Evolutionary conservation across 2,797 vertebrate species (phyloP).

Genomic region (Enteromius anoplus): DNA sequence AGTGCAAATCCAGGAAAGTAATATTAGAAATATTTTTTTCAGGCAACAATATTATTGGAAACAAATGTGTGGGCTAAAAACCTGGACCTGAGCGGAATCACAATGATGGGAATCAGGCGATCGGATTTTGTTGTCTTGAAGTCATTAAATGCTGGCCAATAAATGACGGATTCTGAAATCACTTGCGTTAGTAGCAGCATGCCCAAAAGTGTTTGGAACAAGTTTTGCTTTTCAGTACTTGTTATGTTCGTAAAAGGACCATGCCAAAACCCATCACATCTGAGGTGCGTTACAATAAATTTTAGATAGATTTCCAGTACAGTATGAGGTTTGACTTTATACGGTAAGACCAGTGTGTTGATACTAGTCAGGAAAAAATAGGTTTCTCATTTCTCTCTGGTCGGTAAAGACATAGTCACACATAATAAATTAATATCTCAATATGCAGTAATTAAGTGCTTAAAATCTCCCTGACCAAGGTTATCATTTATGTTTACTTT

Average conservation of each 20-base stretch:
- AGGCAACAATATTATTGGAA: constrained; percentile 49
- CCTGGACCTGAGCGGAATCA: constrained; percentile 2
- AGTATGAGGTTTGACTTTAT: neutral
- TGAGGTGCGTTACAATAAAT: neutral
- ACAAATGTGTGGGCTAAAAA: constrained; percentile 46
- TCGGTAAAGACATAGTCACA: constrained; percentile 4
- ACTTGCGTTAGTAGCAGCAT: constrained; percentile 9
- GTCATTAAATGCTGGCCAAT: constrained; percentile 10
- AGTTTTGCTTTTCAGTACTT: constrained; percentile 3
- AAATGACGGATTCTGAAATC: constrained; percentile 21
- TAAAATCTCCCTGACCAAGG: neutral
- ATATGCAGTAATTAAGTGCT: neutral
- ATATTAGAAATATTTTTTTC: constrained; percentile 16
- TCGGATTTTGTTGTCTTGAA: constrained; percentile 31
- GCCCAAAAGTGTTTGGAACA: constrained; percentile 8
- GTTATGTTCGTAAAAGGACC: neutral
- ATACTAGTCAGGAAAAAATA: constrained; percentile 5
- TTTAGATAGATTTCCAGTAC: neutral
- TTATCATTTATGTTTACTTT: neutral
- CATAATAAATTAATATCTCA: neutral
- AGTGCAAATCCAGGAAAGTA: constrained; percentile 13
- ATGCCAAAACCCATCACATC: constrained; percentile 9
- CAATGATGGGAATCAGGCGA: constrained; percentile 19
- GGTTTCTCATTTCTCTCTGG: neutral
- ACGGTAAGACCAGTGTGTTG: neutral